Evolutionary conservation across 2,797 vertebrate species (phyloP).

Genomic region (Dendrocincla fuliginosa): DNA sequence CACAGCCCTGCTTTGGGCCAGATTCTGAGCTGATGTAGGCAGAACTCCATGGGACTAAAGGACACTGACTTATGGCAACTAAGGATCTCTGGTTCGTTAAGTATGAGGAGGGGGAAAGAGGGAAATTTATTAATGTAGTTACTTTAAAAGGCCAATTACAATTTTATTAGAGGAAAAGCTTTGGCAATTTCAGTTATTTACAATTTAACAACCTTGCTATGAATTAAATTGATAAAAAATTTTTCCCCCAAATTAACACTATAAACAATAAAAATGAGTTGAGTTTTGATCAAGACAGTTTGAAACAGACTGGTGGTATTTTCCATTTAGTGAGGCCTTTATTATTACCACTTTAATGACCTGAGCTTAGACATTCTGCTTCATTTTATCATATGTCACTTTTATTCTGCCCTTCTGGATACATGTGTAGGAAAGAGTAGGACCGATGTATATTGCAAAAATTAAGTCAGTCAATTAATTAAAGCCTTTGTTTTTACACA

Average conservation of each 20-base stretch:
- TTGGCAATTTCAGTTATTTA: conserved; percentile 41
- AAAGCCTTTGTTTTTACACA: neutral
- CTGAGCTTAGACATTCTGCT: neutral
- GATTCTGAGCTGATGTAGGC: neutral
- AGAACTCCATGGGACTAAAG: neutral
- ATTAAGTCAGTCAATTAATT: neutral
- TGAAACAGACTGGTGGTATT: neutral
- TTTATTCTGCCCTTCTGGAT: neutral
- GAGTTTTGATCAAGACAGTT: neutral
- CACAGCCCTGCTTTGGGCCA: neutral
- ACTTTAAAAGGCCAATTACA: conserved; percentile 40
- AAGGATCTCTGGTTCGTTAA: neutral
- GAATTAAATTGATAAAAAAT: neutral
- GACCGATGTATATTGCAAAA: neutral
- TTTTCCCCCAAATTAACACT: neutral
- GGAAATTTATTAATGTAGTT: conserved; percentile 25
- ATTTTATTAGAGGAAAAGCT: conserved; percentile 44
- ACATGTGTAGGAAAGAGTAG: neutral
- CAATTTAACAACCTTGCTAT: neutral
- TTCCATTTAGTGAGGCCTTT: conserved; percentile 15
- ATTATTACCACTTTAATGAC: neutral
- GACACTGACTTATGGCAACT: neutral
- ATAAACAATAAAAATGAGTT: conserved; percentile 33
- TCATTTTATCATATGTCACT: neutral
- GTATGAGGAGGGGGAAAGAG: neutral